Evolutionary conservation across 2,113 vertebrate genomes (phyloP).

Genomic region (Hiodon alosoides): DNA sequence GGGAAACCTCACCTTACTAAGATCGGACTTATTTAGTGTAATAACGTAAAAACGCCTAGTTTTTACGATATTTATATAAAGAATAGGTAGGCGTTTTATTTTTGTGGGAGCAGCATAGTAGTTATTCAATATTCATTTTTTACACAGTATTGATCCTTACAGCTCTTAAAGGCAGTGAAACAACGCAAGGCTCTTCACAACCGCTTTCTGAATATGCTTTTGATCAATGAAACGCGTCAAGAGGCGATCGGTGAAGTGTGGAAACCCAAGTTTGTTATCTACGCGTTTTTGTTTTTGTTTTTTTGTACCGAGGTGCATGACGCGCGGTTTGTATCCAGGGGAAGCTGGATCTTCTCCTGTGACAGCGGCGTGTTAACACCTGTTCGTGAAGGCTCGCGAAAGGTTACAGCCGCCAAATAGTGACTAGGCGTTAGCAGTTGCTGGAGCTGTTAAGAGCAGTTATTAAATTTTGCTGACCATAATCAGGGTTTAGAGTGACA

Average conservation of each 20-base stretch:
- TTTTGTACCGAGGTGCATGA: too few relatives aligned
- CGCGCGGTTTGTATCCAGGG: too few relatives aligned
- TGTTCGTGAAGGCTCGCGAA: neutral
- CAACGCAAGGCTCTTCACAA: neutral
- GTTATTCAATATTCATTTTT: constrained; percentile 4
- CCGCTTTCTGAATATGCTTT: neutral
- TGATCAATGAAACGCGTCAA: neutral
- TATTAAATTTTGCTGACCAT: constrained; percentile 13
- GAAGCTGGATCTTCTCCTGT: neutral
- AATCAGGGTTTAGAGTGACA: neutral
- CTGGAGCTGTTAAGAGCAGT: neutral
- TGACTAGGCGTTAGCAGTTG: constrained; percentile 3
- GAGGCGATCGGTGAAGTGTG: neutral
- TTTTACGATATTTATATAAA: neutral
- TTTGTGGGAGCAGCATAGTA: neutral
- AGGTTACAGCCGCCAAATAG: neutral
- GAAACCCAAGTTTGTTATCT: neutral
- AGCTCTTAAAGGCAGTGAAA: neutral
- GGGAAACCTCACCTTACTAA: neutral
- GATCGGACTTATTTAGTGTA: neutral
- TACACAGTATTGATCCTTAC: neutral
- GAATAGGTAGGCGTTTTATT: too few relatives aligned
- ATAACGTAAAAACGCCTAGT: neutral
- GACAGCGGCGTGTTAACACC: neutral
- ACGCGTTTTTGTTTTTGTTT: neutral